Evolutionary conservation across 2,113 vertebrate species (phyloP).

Genomic region (Corythoichthys haematopterus): DNA sequence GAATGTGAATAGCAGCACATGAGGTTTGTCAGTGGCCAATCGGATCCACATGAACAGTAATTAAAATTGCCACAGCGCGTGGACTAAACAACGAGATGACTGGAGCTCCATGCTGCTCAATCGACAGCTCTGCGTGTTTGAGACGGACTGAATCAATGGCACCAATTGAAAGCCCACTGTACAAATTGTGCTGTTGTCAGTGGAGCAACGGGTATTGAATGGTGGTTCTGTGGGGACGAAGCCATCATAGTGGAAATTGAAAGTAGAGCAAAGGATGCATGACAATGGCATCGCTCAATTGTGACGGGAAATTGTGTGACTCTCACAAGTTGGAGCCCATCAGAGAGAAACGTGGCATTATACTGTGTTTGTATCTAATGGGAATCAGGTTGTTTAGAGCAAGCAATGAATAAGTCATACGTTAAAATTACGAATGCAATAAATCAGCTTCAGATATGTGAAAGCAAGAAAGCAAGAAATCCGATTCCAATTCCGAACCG

Average conservation of each 20-base stretch:
- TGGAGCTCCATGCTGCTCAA: slow-evolving; percentile 3
- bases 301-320: neutral
- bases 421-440: neutral
- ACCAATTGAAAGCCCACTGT: slow-evolving; percentile 32
- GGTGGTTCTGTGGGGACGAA: slow-evolving; percentile 20
- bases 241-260: slow-evolving; percentile 18
- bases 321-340: slow-evolving; percentile 9
- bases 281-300: slow-evolving; percentile 12
- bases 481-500: no score
- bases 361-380: neutral
- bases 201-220: slow-evolving; percentile 38
- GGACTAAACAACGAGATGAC: neutral
- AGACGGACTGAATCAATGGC: slow-evolving; percentile 22
- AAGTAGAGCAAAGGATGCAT: slow-evolving; percentile 13
- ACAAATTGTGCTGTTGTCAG: slow-evolving; percentile 14
- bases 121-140: neutral
- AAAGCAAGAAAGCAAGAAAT: no score
- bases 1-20: neutral
- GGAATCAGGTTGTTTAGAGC: neutral
- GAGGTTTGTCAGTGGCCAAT: slow-evolving; percentile 9
- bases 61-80: slow-evolving; percentile 8
- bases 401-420: neutral
- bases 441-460: neutral
- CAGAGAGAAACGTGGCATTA: slow-evolving; percentile 4
- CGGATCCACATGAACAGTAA: neutral